Evolutionary conservation across 2,888 invertebrate species (phyloP).

Genomic region (Osmoderma eremita): DNA sequence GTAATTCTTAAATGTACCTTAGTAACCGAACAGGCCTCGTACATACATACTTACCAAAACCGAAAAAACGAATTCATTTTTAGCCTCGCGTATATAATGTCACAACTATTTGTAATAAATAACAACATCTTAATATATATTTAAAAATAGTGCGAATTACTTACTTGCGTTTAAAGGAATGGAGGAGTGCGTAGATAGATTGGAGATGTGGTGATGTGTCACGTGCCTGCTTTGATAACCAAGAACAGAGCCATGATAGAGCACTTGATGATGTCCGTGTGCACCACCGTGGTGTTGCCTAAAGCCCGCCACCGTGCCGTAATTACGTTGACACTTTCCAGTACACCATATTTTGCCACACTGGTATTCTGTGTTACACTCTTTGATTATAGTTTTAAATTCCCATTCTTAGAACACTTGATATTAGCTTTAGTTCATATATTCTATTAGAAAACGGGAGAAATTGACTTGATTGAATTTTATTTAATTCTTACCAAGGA

Average conservation of each 20-base stretch:
- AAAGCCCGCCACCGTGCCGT: slow-evolving; percentile 62
- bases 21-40: no score
- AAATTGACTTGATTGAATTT: no score
- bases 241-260: slow-evolving; percentile 60
- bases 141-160: slow-evolving; percentile 48
- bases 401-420: no score
- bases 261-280: slow-evolving; percentile 60
- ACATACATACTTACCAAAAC: neutral
- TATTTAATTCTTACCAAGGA: no score
- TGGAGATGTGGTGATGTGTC: slow-evolving; percentile 58
- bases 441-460: no score
- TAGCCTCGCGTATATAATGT: no score
- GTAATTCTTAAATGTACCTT: no score
- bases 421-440: no score
- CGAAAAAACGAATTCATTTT: neutral
- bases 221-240: slow-evolving; percentile 61
- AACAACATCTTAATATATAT: neutral
- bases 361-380: no score
- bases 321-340: slow-evolving; percentile 18
- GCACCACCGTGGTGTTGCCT: slow-evolving; percentile 61
- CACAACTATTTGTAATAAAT: no score
- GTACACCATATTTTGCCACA: slow-evolving; percentile 9
- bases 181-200: slow-evolving; percentile 55
- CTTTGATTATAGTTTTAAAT: no score
- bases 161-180: slow-evolving; percentile 63